Evolutionary conservation across 2,113 vertebrate species (phyloP).

Genomic region (Etheostoma spectabile): DNA sequence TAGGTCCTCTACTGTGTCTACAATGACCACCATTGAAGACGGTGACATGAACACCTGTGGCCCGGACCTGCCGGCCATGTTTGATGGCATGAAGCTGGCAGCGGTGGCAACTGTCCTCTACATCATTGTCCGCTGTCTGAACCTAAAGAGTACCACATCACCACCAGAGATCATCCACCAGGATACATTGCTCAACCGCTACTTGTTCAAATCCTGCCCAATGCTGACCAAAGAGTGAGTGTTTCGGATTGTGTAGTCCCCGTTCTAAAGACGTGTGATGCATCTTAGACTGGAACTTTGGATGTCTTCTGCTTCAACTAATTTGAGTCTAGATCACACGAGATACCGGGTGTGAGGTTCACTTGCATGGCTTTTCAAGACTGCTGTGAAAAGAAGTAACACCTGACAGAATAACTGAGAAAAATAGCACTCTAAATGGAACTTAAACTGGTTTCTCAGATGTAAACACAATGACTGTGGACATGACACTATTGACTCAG

Average conservation of each 20-base stretch:
- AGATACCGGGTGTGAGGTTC: too few species aligned
- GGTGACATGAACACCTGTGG: constrained; percentile 62
- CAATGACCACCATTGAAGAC: constrained; percentile 68
- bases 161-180: constrained; percentile 89
- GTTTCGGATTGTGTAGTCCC: not conserved
- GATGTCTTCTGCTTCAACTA: too few species aligned
- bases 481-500: too few species aligned
- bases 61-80: constrained; percentile 92
- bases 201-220: constrained; percentile 92
- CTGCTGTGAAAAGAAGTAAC: not conserved
- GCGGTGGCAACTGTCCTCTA: constrained; percentile 93
- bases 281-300: not conserved
- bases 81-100: constrained; percentile 94
- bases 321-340: too few species aligned
- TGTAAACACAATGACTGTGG: not conserved
- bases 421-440: not conserved
- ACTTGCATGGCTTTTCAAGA: not conserved
- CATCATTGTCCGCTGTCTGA: constrained; percentile 92
- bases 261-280: not conserved
- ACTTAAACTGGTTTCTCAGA: not conserved
- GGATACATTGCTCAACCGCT: constrained; percentile 89
- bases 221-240: constrained; percentile 96
- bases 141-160: constrained; percentile 92
- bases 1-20: constrained; percentile 34
- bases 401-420: not conserved